These are phyloP conservation scores for Chelon labrosus DNA, from an alignment of 2,797 vertebrate genomes.

Conservation along the genomic window DNA sequence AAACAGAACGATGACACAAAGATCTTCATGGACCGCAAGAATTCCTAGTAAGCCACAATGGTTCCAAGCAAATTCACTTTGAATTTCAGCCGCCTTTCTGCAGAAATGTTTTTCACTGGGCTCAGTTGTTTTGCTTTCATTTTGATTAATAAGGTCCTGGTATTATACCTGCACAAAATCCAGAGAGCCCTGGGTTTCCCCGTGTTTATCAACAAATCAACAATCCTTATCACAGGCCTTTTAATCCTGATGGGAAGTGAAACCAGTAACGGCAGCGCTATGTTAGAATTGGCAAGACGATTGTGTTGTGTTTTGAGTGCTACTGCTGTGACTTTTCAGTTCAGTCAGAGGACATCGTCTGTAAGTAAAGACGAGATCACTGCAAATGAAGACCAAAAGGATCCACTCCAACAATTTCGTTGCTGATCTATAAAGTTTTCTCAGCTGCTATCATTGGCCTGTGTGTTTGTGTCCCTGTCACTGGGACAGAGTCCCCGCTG, in stretches of 20 bases:
- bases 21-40: background rate
- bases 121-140: background rate
- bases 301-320: background rate
- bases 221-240: background rate
- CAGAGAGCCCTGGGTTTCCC: background rate
- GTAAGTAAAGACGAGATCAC: too few species aligned
- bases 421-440: conserved; percentile 3
- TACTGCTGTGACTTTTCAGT: background rate
- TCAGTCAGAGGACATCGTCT: background rate
- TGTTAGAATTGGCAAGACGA: background rate
- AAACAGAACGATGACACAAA: background rate
- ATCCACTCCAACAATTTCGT: background rate
- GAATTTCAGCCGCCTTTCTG: background rate
- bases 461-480: conserved; percentile 53
- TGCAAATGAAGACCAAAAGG: too few species aligned
- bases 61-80: conserved; percentile 1
- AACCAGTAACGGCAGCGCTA: background rate
- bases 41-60: background rate
- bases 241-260: background rate
- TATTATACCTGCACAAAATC: background rate
- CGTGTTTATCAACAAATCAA: background rate
- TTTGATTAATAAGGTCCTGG: conserved; percentile 4
- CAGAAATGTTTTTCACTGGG: background rate
- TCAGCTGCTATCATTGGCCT: conserved; percentile 26
- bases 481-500: conserved; percentile 57